phyloP scores from a whole-genome alignment of 2,888 invertebrate genomes.

The Macroteleia sp. region DNA sequence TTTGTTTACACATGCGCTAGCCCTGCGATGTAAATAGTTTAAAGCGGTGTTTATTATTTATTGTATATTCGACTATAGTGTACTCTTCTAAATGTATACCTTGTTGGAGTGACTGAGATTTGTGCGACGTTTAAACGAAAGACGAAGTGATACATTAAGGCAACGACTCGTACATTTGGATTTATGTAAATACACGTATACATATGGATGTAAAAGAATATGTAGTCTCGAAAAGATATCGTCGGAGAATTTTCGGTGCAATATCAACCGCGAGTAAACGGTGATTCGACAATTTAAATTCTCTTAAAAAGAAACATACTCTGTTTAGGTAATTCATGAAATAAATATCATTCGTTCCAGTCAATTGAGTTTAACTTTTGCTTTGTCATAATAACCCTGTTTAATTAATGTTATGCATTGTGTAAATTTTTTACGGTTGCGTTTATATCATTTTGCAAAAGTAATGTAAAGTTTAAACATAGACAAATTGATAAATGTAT shows the following conservation, averaged over 20 bases:
- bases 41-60: conserved; percentile 29
- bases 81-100: conserved; percentile 41
- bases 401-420: no score
- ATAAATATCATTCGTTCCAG: no score
- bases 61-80: conserved; percentile 38
- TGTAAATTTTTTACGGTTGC: no score
- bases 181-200: conserved; percentile 66
- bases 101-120: conserved; percentile 28
- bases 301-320: conserved; percentile 57
- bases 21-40: conserved; percentile 46
- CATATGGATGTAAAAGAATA: conserved; percentile 66
- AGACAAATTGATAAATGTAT: no score
- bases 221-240: conserved; percentile 53
- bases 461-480: no score
- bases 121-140: not conserved
- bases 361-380: no score
- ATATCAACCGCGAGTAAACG: conserved; percentile 52
- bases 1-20: conserved; percentile 19
- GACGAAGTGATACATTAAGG: conserved; percentile 31
- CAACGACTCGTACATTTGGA: conserved; percentile 53
- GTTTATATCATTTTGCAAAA: no score
- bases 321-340: conserved; percentile 78
- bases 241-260: conserved; percentile 54
- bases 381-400: no score
- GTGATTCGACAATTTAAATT: conserved; percentile 43